Evolutionary conservation across 2,888 invertebrate species (phyloP).

Genomic region (Tricholauxania praeusta): DNA sequence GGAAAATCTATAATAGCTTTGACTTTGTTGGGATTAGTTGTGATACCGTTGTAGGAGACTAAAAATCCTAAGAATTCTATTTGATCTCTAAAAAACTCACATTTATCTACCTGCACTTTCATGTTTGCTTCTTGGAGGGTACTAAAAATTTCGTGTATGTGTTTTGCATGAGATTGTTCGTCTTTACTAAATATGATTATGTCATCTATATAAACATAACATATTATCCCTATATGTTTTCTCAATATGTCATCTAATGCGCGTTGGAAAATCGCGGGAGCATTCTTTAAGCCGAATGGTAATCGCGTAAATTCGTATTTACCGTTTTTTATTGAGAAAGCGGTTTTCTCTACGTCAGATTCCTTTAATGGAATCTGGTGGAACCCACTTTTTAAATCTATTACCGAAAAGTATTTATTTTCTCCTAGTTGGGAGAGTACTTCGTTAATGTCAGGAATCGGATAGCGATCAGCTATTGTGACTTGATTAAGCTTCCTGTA

Average conservation of each 20-base stretch:
- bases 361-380: constrained; percentile 37
- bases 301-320: constrained; percentile 36
- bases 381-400: no score
- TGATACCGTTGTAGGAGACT: constrained; percentile 21
- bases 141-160: constrained; percentile 28
- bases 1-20: constrained; percentile 26
- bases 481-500: constrained; percentile 27
- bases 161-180: constrained; percentile 26
- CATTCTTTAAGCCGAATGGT: constrained; percentile 43
- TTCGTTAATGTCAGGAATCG: constrained; percentile 35
- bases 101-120: constrained; percentile 36
- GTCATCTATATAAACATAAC: constrained; percentile 40
- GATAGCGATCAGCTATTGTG: constrained; percentile 37
- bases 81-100: constrained; percentile 22
- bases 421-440: constrained; percentile 24
- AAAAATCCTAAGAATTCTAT: constrained; percentile 30
- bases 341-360: constrained; percentile 35
- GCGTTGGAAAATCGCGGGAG: constrained; percentile 39
- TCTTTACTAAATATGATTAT: constrained; percentile 39
- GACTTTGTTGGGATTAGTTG: constrained; percentile 33
- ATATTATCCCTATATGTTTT: constrained; percentile 9
- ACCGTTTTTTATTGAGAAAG: constrained; percentile 36
- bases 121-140: constrained; percentile 35
- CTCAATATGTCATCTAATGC: constrained; percentile 27
- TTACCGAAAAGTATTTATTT: no score